phyloP scores from a whole-genome alignment of 2,888 invertebrate species.

The Drosophila peninsularis region DNA sequence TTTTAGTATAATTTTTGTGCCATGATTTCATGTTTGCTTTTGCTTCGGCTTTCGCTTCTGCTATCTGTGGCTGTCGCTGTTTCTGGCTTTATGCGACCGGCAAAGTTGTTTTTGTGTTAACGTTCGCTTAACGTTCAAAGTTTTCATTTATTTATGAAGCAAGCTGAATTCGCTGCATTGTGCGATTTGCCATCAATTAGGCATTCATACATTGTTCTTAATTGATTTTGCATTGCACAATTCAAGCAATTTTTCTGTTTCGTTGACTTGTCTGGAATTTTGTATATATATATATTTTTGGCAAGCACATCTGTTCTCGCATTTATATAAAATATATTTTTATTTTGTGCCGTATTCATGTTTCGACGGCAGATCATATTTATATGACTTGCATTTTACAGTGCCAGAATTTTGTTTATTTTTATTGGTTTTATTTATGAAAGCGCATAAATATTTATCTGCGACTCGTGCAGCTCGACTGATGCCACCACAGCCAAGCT shows the following conservation, averaged over 20 bases:
- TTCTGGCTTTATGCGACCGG: slow-evolving; percentile 5
- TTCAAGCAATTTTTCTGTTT: slow-evolving; percentile 24
- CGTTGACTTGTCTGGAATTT: slow-evolving; percentile 21
- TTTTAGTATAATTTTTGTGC: slow-evolving; percentile 49
- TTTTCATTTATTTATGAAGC: slow-evolving; percentile 19
- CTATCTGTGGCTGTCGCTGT: too few relatives aligned
- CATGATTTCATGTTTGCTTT: slow-evolving; percentile 27
- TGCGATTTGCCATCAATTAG: slow-evolving; percentile 47
- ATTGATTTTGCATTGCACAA: slow-evolving; percentile 46
- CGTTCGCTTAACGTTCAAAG: slow-evolving; percentile 64
- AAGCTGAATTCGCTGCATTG: slow-evolving; percentile 33
- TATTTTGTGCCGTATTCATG: slow-evolving; percentile 10
- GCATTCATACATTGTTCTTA: slow-evolving; percentile 22
- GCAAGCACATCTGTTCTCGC: slow-evolving; percentile 21
- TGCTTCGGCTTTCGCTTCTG: slow-evolving; percentile 12
- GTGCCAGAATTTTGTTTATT: slow-evolving; percentile 20
- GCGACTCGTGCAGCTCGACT: slow-evolving; percentile 47
- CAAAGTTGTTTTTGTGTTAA: slow-evolving; percentile 43
- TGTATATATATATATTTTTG: slow-evolving; percentile 2
- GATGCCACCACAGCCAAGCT: slow-evolving; percentile 42
- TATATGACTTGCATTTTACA: slow-evolving; percentile 33
- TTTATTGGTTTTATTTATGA: slow-evolving; percentile 68
- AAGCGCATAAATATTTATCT: slow-evolving; percentile 73
- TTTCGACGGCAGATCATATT: slow-evolving; percentile 20
- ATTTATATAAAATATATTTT: slow-evolving; percentile 6